Evolutionary conservation across 2,888 invertebrate species (phyloP).

Genomic region (Clostera curtula): DNA sequence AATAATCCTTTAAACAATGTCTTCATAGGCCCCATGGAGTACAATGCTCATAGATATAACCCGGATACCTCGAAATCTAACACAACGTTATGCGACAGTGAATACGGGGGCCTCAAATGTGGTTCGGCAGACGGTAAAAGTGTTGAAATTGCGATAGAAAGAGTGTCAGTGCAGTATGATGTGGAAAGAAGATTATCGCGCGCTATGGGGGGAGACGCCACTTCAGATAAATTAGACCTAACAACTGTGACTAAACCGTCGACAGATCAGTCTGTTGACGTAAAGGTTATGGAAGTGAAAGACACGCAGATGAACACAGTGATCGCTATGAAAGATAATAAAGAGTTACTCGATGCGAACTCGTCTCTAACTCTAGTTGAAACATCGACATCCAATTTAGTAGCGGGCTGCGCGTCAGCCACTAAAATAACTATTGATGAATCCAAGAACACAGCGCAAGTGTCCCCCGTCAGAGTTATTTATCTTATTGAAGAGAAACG

Average conservation of each 20-base stretch:
- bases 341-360: constrained; percentile 37
- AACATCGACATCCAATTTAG: too few relatives aligned
- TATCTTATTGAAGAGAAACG: constrained; percentile 24
- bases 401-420: too few relatives aligned
- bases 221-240: not conserved
- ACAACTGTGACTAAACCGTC: constrained; percentile 21
- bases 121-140: constrained; percentile 3
- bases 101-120: too few relatives aligned
- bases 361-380: constrained; percentile 56
- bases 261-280: constrained; percentile 28
- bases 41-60: constrained; percentile 37
- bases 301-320: constrained; percentile 45
- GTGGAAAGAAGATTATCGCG: constrained; percentile 1
- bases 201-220: constrained; percentile 13
- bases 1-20: constrained; percentile 57
- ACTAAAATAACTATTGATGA: too few relatives aligned
- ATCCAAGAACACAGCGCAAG: constrained; percentile 1
- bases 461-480: constrained; percentile 28
- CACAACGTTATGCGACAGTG: not conserved
- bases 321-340: constrained; percentile 51
- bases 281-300: constrained; percentile 18
- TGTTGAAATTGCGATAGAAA: constrained; percentile 11
- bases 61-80: constrained; percentile 21
- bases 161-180: constrained; percentile 13
- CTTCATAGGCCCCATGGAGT: constrained; percentile 25